phyloP scores from a whole-genome alignment of 1,140 invertebrate species.

The Rhyzopertha dominica region DNA sequence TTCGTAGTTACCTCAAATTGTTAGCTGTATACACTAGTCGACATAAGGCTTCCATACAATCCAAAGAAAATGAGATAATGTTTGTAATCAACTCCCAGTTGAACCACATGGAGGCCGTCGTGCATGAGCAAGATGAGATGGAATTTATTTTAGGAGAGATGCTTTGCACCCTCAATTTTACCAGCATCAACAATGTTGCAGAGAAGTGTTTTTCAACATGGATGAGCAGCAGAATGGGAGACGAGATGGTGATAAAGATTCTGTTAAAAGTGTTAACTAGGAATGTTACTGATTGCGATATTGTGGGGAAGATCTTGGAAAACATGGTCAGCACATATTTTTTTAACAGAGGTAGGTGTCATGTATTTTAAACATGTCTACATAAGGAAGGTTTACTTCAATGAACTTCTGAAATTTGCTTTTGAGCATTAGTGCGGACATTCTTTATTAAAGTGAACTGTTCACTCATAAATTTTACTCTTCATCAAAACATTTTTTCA shows the following conservation, averaged over 20 bases:
- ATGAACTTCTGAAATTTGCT: no score
- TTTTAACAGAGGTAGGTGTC: constrained; percentile 33
- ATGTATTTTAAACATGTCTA: neutral
- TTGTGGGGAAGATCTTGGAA: constrained; percentile 33
- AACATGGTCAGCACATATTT: constrained; percentile 35
- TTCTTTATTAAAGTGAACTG: no score
- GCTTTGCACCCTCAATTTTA: constrained; percentile 31
- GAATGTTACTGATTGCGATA: constrained; percentile 29
- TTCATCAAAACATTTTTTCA: constrained; percentile 19
- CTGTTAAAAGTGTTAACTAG: constrained; percentile 29
- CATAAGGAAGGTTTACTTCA: neutral
- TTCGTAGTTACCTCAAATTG: constrained; percentile 38
- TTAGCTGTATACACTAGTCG: constrained; percentile 35
- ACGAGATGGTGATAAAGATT: constrained; percentile 28
- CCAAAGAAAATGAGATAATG: constrained; percentile 30
- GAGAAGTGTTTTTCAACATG: constrained; percentile 34
- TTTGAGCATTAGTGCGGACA: no score
- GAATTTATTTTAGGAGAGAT: constrained; percentile 33
- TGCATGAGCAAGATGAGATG: constrained; percentile 31
- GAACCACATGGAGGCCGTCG: constrained; percentile 33
- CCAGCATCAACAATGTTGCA: constrained; percentile 21
- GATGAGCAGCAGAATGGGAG: constrained; percentile 33
- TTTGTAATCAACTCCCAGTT: constrained; percentile 29
- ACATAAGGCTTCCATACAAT: constrained; percentile 27
- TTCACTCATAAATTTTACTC: no score